Evolutionary conservation across 2,797 vertebrate species (phyloP).

Genomic region (Corythornis leucogaster): DNA sequence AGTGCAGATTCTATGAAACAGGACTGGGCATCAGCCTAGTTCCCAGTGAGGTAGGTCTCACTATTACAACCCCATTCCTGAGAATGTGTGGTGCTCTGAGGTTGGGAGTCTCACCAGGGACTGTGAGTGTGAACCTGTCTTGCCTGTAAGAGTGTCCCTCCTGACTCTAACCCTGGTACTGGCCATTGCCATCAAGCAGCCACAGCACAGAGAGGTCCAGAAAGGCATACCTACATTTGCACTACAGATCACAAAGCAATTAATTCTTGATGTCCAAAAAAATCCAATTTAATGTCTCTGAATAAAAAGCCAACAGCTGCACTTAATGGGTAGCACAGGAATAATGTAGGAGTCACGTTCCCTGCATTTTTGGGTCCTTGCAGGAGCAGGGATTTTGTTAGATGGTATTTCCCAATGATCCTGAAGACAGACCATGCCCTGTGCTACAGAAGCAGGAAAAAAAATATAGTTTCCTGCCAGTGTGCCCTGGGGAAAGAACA

Average conservation of each 20-base stretch:
- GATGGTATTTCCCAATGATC: not conserved
- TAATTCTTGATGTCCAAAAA: not conserved
- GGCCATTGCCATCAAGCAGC: not conserved
- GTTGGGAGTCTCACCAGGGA: not conserved
- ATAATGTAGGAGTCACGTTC: not conserved
- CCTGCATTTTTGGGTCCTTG: not conserved
- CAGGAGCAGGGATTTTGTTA: not conserved
- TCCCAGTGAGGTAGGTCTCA: not conserved
- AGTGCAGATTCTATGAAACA: not conserved
- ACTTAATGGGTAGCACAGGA: not conserved
- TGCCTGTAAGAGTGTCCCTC: not conserved
- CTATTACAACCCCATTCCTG: not conserved
- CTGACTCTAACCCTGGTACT: not conserved
- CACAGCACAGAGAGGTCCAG: not conserved
- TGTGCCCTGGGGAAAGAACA: not conserved
- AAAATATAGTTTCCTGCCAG: not conserved
- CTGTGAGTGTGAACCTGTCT: not conserved
- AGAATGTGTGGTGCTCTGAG: not conserved
- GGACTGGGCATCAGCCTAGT: not conserved
- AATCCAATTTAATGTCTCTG: not conserved
- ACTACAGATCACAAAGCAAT: not conserved
- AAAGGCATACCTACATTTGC: not conserved
- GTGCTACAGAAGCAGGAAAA: accelerated
- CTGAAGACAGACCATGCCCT: not conserved
- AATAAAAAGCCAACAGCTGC: not conserved